Evolutionary conservation across 2,797 vertebrate species (phyloP).

Genomic region (Diplodus sargus): DNA sequence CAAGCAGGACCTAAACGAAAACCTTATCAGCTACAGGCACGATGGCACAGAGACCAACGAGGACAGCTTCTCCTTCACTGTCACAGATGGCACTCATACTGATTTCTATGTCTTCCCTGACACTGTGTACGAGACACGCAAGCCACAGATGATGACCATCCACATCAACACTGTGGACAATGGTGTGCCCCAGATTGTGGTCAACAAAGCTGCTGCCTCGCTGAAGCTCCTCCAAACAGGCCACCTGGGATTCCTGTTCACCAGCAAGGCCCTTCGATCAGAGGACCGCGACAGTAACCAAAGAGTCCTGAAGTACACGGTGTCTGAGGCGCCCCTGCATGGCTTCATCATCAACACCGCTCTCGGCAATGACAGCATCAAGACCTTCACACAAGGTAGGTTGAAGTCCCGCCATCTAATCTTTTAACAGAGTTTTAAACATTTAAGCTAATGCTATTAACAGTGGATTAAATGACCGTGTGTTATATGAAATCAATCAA

Average conservation of each 20-base stretch:
- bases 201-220: conserved; percentile 87
- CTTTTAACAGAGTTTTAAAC: background rate
- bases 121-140: conserved; percentile 86
- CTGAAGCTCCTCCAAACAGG: conserved; percentile 85
- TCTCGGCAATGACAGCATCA: conserved; percentile 85
- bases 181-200: conserved; percentile 87
- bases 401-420: conserved; percentile 11
- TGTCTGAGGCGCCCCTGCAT: conserved; percentile 85
- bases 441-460: background rate
- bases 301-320: conserved; percentile 85
- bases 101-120: conserved; percentile 90
- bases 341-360: conserved; percentile 88
- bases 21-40: conserved; percentile 89
- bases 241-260: conserved; percentile 89
- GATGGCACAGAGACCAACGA: conserved; percentile 87
- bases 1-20: conserved; percentile 90
- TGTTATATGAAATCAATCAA: background rate
- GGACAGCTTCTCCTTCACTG: conserved; percentile 92
- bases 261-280: conserved; percentile 87
- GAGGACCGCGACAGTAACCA: conserved; percentile 87
- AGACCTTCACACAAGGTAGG: conserved; percentile 90
- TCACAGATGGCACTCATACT: conserved; percentile 89
- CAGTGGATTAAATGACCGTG: background rate
- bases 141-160: conserved; percentile 89
- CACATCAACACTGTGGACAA: conserved; percentile 87